These are phyloP conservation scores for Apodemia zela DNA, from an alignment of 2,888 invertebrate species.

Conservation along the genomic window DNA sequence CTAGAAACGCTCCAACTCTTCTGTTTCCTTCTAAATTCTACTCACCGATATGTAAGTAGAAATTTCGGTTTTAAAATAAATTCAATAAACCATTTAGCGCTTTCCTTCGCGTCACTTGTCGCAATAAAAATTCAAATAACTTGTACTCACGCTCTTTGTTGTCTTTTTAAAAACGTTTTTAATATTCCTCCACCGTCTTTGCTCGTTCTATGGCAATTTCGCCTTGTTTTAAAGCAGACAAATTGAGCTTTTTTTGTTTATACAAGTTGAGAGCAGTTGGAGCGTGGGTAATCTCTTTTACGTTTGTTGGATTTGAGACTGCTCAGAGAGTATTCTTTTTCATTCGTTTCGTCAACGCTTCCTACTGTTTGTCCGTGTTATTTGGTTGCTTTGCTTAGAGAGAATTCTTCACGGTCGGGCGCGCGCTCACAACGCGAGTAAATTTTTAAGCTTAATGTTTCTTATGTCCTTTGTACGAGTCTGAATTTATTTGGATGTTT, in stretches of 20 bases:
- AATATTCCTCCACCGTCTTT: conserved; percentile 73
- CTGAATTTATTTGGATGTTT: conserved; percentile 47
- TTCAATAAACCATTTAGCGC: conserved; percentile 23
- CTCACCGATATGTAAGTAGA: neutral
- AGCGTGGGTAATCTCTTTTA: conserved; percentile 77
- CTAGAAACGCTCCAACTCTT: no score
- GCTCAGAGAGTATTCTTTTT: conserved; percentile 55
- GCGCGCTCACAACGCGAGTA: conserved; percentile 65
- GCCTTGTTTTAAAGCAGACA: conserved; percentile 67
- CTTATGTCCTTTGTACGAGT: conserved; percentile 39
- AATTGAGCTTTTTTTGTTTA: conserved; percentile 75
- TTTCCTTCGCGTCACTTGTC: conserved; percentile 47
- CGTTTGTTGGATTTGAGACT: conserved; percentile 73
- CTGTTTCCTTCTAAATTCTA: no score
- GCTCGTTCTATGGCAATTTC: conserved; percentile 61
- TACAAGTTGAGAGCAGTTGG: conserved; percentile 74
- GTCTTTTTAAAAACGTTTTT: conserved; percentile 73
- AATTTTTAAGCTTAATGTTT: conserved; percentile 63
- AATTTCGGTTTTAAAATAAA: conserved; percentile 21
- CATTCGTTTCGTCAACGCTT: conserved; percentile 63
- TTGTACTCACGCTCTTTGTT: conserved; percentile 53
- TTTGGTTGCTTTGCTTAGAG: conserved; percentile 42
- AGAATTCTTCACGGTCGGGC: conserved; percentile 57
- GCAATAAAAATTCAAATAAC: conserved; percentile 68
- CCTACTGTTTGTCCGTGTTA: conserved; percentile 60